Evolutionary conservation across 2,113 vertebrate species (phyloP), one percentile per base, ranked within the genome.

Genomic region (Orcinus orca): DNA sequence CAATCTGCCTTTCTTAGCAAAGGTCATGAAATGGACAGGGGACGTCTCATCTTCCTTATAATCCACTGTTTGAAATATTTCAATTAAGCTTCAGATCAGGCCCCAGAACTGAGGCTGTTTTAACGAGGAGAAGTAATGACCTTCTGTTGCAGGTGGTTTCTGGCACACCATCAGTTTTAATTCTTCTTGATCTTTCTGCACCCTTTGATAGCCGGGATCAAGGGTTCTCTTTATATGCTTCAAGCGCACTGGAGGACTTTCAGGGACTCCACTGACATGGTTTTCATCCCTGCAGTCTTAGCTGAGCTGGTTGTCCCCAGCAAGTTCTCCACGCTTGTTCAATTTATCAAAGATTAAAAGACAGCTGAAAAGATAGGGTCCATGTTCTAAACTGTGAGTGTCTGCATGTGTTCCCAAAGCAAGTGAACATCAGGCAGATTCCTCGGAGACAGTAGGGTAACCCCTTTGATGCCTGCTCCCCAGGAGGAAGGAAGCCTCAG

Each of bases 291-390:
- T 89, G 95, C 98, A 98, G 98, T 96, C 98, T 98, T 97, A 96
- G 82, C 6, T 0, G 90, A 98, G 97, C 98, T 96, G 97, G 98
- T 98, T 98, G 98, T 98, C 98, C 98, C 98, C 98, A 98, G 98
- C 97, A 96, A 98, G 97, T 98, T 98, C 98, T 98, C 98, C 97
- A 98, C 50, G 97, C 97, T 98, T 98, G 98, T 98, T 98, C 98
- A 98, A 98, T 99, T 98, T 98, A 98, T 98, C 98, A 97, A 98
- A 99, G 98, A 99, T 99, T 98, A 99, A 99, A 99, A 99, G 98
- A 97, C 90, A 97, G 95, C 90, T 98, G 97, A 97, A 98, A 98
- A 98, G 98, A 98, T 94, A 67, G 95, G 96, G 97, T 89, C 96
- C 96, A 50, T 90, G 97, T 86, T 63, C 97, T 98, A 94, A 98